These are phyloP conservation scores for Platyrinchus mystaceus DNA, from an alignment of 2,797 vertebrate species.

Conservation along the genomic window DNA sequence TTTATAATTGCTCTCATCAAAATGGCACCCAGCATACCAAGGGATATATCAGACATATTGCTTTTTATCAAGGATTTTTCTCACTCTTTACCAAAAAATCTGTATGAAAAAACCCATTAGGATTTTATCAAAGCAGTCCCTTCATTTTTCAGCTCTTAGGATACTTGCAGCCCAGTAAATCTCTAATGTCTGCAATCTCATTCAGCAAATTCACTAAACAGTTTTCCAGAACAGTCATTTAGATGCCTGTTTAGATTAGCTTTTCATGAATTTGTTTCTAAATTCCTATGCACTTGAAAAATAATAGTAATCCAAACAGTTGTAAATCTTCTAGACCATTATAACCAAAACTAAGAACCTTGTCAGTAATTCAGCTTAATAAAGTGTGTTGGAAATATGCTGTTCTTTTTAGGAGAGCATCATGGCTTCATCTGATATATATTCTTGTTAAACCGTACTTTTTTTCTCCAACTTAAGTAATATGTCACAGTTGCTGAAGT, in stretches of 20 bases:
- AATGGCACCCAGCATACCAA: neutral
- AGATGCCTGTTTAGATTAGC: neutral
- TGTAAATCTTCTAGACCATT: neutral
- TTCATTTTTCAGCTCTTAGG: neutral
- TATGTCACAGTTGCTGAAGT: neutral
- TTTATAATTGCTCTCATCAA: neutral
- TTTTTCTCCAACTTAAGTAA: neutral
- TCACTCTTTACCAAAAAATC: neutral
- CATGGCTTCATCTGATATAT: neutral
- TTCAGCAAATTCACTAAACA: neutral
- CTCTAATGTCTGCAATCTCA: neutral
- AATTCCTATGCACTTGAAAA: neutral
- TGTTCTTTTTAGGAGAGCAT: neutral
- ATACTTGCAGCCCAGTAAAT: neutral
- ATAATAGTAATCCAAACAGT: neutral
- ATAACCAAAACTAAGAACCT: neutral
- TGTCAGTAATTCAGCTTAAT: neutral
- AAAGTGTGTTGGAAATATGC: neutral
- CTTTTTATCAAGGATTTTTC: neutral
- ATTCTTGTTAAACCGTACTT: neutral
- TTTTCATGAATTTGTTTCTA: neutral
- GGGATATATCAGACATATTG: neutral
- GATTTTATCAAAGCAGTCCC: neutral
- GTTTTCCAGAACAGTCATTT: neutral
- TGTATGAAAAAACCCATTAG: neutral